Conservation (phyloP, 2,888 invertebrate species). For the Drosophila pseudotalamancana region DNA sequence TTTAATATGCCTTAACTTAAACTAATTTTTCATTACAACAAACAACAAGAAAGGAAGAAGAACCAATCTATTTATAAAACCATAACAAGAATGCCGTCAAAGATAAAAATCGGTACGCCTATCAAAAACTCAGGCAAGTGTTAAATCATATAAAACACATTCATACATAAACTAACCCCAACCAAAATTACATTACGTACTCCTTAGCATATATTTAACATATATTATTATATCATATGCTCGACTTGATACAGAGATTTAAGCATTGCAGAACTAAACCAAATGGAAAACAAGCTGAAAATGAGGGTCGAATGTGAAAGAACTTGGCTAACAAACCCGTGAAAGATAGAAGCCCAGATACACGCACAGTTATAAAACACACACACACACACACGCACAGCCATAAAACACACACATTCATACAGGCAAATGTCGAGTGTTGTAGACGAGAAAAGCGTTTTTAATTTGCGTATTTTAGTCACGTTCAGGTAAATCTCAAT, state of each 20-base stretch:
- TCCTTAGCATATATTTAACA: not conserved
- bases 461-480: constrained; percentile 81
- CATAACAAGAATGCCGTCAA: no score
- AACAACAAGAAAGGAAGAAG: no score
- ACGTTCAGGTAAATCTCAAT: constrained; percentile 82
- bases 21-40: no score
- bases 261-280: constrained; percentile 18
- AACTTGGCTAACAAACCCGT: constrained; percentile 34
- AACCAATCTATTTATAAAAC: no score
- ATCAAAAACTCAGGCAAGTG: no score
- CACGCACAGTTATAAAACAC: constrained; percentile 20
- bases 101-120: no score
- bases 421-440: not conserved
- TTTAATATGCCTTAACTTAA: no score
- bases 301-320: constrained; percentile 38
- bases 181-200: not conserved
- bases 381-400: constrained; percentile 5
- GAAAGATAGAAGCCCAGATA: constrained; percentile 10
- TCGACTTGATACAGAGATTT: constrained; percentile 30
- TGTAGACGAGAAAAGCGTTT: constrained; percentile 50
- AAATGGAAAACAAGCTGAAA: constrained; percentile 34
- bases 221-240: constrained; percentile 22
- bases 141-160: not conserved
- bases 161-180: not conserved
- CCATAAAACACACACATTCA: no score